phyloP scores from a whole-genome alignment of 2,113 vertebrate genomes.

The Synodontis membranacea region DNA sequence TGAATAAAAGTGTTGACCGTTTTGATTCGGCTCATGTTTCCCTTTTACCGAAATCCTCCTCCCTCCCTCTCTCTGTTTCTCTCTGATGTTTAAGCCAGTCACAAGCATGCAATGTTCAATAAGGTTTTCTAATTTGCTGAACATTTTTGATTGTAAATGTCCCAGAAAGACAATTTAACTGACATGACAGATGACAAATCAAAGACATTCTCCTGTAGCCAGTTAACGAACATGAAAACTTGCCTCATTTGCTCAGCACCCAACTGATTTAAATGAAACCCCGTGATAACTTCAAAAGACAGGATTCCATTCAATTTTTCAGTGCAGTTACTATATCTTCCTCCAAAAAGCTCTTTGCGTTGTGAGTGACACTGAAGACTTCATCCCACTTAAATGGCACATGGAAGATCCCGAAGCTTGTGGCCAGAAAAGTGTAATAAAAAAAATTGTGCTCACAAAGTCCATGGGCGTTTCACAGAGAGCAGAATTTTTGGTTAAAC shows the following conservation, averaged over 20 bases:
- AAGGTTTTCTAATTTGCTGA: neutral
- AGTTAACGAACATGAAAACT: neutral
- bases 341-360: neutral
- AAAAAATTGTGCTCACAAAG: neutral
- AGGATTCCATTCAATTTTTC: neutral
- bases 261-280: neutral
- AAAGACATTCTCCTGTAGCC: neutral
- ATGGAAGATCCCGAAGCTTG: neutral
- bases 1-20: neutral
- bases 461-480: neutral
- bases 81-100: neutral
- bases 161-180: neutral
- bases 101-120: neutral
- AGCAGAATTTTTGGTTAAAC: neutral
- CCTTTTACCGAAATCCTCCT: neutral
- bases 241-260: neutral
- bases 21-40: neutral
- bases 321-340: neutral
- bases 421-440: neutral
- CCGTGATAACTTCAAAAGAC: neutral
- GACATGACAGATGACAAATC: neutral
- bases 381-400: neutral
- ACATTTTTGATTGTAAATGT: neutral
- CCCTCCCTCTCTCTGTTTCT: neutral
- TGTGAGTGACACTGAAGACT: neutral